phyloP scores from a whole-genome alignment of 1,140 invertebrate genomes.

The Papilio polytes region DNA sequence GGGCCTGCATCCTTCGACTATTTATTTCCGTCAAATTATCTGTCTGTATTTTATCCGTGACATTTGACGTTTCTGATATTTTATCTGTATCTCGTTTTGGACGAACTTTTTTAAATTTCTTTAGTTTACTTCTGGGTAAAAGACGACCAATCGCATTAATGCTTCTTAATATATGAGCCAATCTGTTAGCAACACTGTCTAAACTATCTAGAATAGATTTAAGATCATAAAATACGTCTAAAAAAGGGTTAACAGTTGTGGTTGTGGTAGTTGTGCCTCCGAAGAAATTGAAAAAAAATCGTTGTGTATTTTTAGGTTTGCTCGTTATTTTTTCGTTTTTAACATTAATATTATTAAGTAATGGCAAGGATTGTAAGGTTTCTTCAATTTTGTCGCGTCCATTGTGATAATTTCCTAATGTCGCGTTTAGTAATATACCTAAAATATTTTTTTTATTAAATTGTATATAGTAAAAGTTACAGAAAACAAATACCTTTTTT shows the following conservation, averaged over 20 bases:
- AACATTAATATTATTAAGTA: background rate
- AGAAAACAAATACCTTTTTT: too few relatives aligned
- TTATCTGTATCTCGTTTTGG: background rate
- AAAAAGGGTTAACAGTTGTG: background rate
- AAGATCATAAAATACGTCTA: background rate
- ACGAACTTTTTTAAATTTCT: background rate
- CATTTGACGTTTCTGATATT: background rate
- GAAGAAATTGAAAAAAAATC: background rate
- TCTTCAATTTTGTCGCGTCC: background rate
- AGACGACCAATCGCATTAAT: background rate
- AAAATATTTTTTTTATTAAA: background rate
- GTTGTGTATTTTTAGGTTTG: background rate
- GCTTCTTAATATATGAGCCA: background rate
- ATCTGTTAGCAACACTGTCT: background rate
- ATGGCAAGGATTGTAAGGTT: background rate
- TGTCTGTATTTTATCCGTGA: constrained; percentile 5
- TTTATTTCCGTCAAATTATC: background rate
- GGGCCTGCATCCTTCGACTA: constrained; percentile 35
- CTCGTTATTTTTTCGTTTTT: background rate
- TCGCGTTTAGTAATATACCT: background rate
- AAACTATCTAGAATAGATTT: background rate
- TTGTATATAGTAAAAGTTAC: too few relatives aligned
- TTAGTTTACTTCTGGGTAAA: background rate
- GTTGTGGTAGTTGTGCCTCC: background rate
- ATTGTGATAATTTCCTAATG: background rate